These are phyloP conservation scores for Probosciger aterrimus DNA, from an alignment of 2,113 vertebrate genomes.

Conservation along the genomic window DNA sequence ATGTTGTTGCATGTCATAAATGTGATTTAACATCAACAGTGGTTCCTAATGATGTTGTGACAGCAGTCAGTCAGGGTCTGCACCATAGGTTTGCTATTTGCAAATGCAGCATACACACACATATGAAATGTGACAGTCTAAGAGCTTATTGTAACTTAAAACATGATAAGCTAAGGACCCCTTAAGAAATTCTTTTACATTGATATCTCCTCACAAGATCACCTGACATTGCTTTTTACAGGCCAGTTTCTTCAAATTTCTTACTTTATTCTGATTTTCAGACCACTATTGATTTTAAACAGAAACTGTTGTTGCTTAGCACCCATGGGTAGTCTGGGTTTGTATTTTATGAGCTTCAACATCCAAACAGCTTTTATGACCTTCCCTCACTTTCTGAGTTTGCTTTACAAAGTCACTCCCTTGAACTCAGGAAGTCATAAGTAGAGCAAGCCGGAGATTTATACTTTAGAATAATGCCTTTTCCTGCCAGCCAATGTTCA, in stretches of 20 bases:
- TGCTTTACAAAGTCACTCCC: background rate
- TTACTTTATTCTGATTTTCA: background rate
- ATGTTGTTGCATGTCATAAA: background rate
- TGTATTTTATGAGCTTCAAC: background rate
- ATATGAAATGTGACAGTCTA: background rate
- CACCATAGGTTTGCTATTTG: background rate
- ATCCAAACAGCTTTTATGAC: background rate
- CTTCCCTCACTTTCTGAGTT: background rate
- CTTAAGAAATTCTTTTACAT: background rate
- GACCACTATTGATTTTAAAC: background rate
- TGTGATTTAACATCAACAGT: background rate
- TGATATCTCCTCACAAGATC: background rate
- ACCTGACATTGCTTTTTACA: background rate
- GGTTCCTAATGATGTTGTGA: background rate
- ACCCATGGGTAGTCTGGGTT: accelerated
- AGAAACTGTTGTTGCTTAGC: background rate
- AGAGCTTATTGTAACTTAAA: background rate
- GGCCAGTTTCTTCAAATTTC: background rate
- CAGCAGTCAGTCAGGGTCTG: background rate
- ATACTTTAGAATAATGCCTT: background rate
- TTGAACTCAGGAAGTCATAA: background rate
- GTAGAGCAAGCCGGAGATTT: background rate
- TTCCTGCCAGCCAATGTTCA: background rate
- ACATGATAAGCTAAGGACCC: background rate
- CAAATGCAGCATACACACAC: background rate